Percentiles rank a stretch among this genome's conserved stretches.
phyloP scores from a whole-genome alignment of 1,140 invertebrate species.

The Cyrtorhinus lividipennis region DNA sequence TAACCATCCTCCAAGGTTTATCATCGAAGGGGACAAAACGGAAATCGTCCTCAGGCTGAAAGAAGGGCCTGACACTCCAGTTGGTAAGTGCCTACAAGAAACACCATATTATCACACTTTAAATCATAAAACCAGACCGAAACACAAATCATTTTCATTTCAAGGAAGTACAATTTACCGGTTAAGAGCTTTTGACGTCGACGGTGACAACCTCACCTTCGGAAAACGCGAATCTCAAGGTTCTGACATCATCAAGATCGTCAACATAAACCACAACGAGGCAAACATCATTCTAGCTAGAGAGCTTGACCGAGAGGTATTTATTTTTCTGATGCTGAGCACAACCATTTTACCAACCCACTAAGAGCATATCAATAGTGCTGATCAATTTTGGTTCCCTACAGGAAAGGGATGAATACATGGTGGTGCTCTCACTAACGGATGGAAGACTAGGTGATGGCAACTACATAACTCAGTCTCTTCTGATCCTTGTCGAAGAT shows the following conservation, averaged over 20 bases:
- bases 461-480: constrained; percentile 79
- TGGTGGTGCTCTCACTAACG: constrained; percentile 72
- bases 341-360: too few relatives aligned
- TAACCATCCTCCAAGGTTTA: constrained; percentile 66
- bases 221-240: constrained; percentile 62
- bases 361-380: too few relatives aligned
- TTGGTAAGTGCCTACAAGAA: constrained; percentile 44
- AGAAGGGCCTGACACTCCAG: constrained; percentile 69
- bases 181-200: constrained; percentile 63
- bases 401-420: constrained; percentile 76
- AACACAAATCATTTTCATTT: too few relatives aligned
- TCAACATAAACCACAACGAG: constrained; percentile 61
- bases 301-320: constrained; percentile 76
- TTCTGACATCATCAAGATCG: constrained; percentile 68
- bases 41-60: constrained; percentile 78
- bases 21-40: constrained; percentile 63
- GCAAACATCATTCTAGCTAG: constrained; percentile 77
- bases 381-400: too few relatives aligned
- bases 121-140: too few relatives aligned
- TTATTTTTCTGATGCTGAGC: neutral
- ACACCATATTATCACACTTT: too few relatives aligned
- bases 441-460: constrained; percentile 74
- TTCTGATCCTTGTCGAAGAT: constrained; percentile 76
- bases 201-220: constrained; percentile 70
- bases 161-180: constrained; percentile 69